phyloP scores from a whole-genome alignment of 2,113 vertebrate species.

The Chaetodon trifascialis region DNA sequence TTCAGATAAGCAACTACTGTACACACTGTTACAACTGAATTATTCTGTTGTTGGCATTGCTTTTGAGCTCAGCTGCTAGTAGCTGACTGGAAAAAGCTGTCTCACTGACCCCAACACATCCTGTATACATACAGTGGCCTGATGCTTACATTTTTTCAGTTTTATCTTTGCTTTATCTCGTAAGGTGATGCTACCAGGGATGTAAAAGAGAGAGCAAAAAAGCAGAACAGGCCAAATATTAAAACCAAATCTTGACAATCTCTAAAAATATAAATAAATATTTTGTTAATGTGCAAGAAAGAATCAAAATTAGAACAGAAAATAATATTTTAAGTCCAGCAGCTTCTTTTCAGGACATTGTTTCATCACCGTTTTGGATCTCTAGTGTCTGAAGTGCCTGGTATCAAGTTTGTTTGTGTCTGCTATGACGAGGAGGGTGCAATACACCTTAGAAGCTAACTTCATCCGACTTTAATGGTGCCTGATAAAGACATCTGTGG shows the following conservation, averaged over 20 bases:
- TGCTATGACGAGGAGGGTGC: conserved; percentile 11
- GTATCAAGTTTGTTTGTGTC: conserved; percentile 12
- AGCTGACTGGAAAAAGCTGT: background rate
- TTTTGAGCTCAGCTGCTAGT: background rate
- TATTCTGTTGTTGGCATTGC: background rate
- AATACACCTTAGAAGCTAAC: conserved; percentile 30
- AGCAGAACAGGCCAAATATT: background rate
- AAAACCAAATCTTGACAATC: background rate
- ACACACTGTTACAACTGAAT: conserved; percentile 3
- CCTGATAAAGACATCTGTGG: conserved; percentile 55
- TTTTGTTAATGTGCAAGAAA: background rate
- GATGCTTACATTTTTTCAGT: background rate
- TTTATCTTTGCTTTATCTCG: background rate
- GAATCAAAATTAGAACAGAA: background rate
- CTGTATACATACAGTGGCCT: background rate
- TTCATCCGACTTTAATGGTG: conserved; percentile 54
- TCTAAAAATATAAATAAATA: background rate
- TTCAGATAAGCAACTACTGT: background rate
- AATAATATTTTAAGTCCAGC: background rate
- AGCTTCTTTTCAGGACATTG: background rate
- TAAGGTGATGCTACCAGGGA: background rate
- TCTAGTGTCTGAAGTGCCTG: conserved; percentile 13
- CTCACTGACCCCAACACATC: conserved; percentile 3
- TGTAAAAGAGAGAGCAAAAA: background rate
- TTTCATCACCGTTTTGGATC: background rate